Conservation (phyloP, 2,888 invertebrate genomes). For the Tipula lateralis region DNA sequence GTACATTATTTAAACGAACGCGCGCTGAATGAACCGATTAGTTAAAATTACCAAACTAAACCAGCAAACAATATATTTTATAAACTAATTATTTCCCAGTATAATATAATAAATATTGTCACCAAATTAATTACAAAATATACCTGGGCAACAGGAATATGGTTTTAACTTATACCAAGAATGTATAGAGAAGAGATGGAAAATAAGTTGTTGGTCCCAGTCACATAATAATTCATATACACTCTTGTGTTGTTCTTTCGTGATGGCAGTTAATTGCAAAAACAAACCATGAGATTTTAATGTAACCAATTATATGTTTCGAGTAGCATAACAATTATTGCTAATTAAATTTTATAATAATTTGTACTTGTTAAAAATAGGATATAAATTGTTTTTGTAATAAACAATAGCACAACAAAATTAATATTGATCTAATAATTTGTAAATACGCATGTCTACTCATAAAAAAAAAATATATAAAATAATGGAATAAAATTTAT, state of each 20-base stretch:
- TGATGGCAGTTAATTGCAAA: not conserved
- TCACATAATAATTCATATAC: not conserved
- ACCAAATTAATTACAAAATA: not conserved
- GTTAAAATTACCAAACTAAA: too few relatives aligned
- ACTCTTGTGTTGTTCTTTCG: not conserved
- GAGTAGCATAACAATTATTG: not conserved
- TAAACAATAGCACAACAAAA: not conserved
- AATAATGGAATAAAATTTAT: not conserved
- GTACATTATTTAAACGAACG: too few relatives aligned
- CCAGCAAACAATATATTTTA: not conserved
- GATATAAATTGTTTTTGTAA: not conserved
- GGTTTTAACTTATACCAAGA: not conserved
- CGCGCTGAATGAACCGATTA: too few relatives aligned
- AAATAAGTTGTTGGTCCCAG: not conserved
- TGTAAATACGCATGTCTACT: slow-evolving; percentile 13
- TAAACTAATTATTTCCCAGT: not conserved
- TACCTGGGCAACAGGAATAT: not conserved
- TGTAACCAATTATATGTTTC: not conserved
- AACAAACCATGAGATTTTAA: not conserved
- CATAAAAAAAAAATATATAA: not conserved
- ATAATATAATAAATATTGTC: not conserved
- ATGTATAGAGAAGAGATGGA: not conserved
- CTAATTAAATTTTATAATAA: not conserved
- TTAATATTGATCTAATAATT: slow-evolving; percentile 11
- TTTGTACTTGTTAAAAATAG: not conserved